Evolutionary conservation across 2,797 vertebrate genomes (phyloP).

Genomic region (Anisognathus igniventris): DNA sequence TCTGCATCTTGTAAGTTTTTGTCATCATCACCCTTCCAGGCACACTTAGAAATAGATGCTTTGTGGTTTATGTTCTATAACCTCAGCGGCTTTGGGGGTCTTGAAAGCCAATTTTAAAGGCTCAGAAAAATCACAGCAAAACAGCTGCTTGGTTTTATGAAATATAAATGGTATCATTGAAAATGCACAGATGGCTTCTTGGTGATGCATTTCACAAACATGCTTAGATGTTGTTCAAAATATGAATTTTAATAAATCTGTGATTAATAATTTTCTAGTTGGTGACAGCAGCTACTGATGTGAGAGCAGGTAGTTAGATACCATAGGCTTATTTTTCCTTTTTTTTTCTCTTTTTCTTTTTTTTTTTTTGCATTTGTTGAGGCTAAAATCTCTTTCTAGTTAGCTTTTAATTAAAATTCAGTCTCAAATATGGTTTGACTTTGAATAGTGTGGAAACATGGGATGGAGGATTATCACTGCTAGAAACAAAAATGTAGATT

Average conservation of each 20-base stretch:
- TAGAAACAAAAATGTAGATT: background rate
- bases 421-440: background rate
- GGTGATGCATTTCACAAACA: constrained; percentile 46
- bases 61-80: constrained; percentile 4
- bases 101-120: constrained; percentile 32
- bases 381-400: background rate
- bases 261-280: constrained; percentile 45
- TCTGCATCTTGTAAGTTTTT: background rate
- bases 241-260: constrained; percentile 52
- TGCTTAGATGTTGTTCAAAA: constrained; percentile 60
- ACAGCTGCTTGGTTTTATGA: constrained; percentile 52
- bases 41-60: background rate
- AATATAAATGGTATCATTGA: constrained; percentile 38
- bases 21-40: background rate
- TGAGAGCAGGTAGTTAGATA: background rate
- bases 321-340: background rate
- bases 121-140: constrained; percentile 34
- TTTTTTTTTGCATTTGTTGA: background rate
- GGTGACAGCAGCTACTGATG: background rate
- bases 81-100: background rate
- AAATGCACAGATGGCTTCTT: constrained; percentile 60
- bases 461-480: background rate
- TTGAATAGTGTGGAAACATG: background rate
- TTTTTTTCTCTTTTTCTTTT: background rate
- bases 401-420: background rate